A percentile compares a stretch with the other conserved stretches of the same genome.
These are phyloP conservation scores for Polydesmus complanatus DNA, from an alignment of 2,888 invertebrate species.

Conservation along the genomic window DNA sequence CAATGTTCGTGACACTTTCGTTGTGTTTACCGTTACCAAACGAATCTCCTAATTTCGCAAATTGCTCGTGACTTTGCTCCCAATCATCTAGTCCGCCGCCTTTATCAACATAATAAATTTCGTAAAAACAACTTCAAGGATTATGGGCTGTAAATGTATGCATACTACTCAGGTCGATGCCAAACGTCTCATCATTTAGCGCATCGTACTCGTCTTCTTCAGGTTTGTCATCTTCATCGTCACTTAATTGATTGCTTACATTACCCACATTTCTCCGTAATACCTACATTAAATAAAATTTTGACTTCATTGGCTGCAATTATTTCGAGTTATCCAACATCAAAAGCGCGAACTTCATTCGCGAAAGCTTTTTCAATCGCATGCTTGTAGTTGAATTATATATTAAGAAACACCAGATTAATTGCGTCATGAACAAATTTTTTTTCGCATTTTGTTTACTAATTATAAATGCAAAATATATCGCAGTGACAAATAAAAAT, in stretches of 20 bases:
- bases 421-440: too few relatives aligned
- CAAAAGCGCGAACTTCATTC: too few relatives aligned
- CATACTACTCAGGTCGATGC: constrained; percentile 49
- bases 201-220: constrained; percentile 75
- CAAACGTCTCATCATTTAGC: constrained; percentile 83
- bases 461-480: too few relatives aligned
- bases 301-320: not conserved
- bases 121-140: not conserved
- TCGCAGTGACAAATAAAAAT: too few relatives aligned
- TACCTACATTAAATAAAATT: not conserved
- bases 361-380: too few relatives aligned
- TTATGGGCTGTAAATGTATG: not conserved
- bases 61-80: constrained; percentile 57
- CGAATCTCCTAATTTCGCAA: constrained; percentile 43
- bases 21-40: not conserved
- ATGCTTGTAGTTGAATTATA: too few relatives aligned
- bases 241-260: not conserved
- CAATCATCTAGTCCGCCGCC: constrained; percentile 38
- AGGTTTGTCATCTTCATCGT: not conserved
- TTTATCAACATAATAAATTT: not conserved
- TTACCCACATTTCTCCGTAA: not conserved
- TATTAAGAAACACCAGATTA: too few relatives aligned
- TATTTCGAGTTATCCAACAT: too few relatives aligned
- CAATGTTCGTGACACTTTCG: not conserved
- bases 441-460: too few relatives aligned